Percentiles rank a stretch among this genome's conserved stretches.
Evolutionary conservation across 2,888 invertebrate genomes (phyloP).

Genomic region (Nephrotoma guestfalica): DNA sequence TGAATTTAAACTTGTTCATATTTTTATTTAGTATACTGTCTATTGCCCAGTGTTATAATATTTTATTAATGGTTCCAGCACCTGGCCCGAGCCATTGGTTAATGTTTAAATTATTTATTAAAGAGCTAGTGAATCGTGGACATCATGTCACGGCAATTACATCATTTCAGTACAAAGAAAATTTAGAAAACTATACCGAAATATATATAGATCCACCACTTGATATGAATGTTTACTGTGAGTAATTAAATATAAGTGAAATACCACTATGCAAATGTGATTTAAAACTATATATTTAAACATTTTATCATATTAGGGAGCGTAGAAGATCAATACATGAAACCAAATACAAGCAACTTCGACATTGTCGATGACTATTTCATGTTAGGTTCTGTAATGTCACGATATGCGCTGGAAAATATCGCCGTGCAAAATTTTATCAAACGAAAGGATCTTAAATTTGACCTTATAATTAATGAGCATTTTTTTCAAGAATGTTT

Average conservation of each 20-base stretch:
- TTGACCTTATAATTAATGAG: constrained; percentile 31
- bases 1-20: background rate
- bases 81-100: constrained; percentile 33
- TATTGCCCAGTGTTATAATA: constrained; percentile 16
- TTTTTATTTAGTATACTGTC: background rate
- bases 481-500: constrained; percentile 34
- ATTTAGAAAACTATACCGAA: constrained; percentile 30
- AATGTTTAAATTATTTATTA: constrained; percentile 29
- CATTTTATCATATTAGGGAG: background rate
- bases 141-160: constrained; percentile 32
- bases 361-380: constrained; percentile 27
- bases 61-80: constrained; percentile 29
- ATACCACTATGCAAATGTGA: too few species aligned
- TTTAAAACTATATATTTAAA: too few species aligned
- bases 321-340: background rate
- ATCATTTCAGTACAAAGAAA: constrained; percentile 23
- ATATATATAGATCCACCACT: constrained; percentile 27
- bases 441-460: constrained; percentile 26
- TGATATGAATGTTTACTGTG: constrained; percentile 27
- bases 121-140: constrained; percentile 26
- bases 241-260: constrained; percentile 13
- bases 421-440: constrained; percentile 22
- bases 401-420: constrained; percentile 25
- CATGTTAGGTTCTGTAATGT: constrained; percentile 22
- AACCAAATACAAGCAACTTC: constrained; percentile 23